Conservation (phyloP, 2,888 invertebrate genomes). For the Dryocosmus kuriphilus region DNA sequence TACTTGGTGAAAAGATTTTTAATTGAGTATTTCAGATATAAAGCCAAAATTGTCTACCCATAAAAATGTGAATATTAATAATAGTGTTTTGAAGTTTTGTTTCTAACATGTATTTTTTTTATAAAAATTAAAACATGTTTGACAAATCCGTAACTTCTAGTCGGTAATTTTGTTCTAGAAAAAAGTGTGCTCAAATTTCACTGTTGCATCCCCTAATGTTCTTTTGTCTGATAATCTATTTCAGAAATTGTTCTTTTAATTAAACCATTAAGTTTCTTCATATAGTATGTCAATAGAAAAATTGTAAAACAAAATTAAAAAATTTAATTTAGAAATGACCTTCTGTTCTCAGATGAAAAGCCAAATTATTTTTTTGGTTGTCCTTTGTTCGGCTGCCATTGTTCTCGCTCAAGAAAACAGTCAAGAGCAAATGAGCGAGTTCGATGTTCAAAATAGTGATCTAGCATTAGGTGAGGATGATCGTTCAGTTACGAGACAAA, state of each 20-base stretch:
- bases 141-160: too few relatives aligned
- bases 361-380: slow-evolving; percentile 52
- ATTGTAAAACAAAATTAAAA: neutral
- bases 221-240: neutral
- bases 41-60: too few relatives aligned
- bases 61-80: too few relatives aligned
- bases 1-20: neutral
- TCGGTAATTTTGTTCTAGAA: too few relatives aligned
- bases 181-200: neutral
- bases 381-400: slow-evolving; percentile 50
- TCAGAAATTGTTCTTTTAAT: too few relatives aligned
- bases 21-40: too few relatives aligned
- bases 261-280: neutral
- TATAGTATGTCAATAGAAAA: neutral
- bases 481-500: slow-evolving; percentile 60
- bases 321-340: neutral
- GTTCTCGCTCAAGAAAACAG: slow-evolving; percentile 50
- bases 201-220: neutral
- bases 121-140: too few relatives aligned
- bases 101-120: too few relatives aligned
- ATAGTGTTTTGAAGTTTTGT: too few relatives aligned
- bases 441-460: slow-evolving; percentile 48
- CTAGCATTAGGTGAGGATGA: slow-evolving; percentile 42
- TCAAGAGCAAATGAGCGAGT: slow-evolving; percentile 48
- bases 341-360: slow-evolving; percentile 55